Conservation (phyloP, 1,140 invertebrate species). For the Diabrotica virgifera region DNA sequence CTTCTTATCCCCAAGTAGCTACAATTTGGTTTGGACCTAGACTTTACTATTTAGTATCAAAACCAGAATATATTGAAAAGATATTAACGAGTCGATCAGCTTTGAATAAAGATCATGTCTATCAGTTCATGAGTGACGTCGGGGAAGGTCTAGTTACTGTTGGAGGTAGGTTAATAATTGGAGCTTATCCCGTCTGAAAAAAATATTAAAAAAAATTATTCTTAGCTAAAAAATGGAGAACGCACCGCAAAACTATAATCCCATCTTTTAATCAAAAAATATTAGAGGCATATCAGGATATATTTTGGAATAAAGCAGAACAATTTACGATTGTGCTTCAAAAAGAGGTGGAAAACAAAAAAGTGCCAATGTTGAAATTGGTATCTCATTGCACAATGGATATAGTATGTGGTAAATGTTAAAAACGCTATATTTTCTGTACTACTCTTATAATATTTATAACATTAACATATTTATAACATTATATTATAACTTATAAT, state of each 20-base stretch:
- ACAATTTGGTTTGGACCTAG: constrained; percentile 8
- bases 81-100: constrained; percentile 7
- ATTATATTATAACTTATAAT: no score
- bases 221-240: constrained; percentile 65
- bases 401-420: constrained; percentile 72
- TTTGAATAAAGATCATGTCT: constrained; percentile 9
- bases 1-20: background rate
- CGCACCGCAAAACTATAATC: constrained; percentile 66
- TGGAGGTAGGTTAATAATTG: constrained; percentile 8
- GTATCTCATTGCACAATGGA: constrained; percentile 69
- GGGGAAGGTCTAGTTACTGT: constrained; percentile 7
- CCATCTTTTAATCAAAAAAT: constrained; percentile 77
- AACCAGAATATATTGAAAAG: constrained; percentile 16
- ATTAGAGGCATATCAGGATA: constrained; percentile 67
- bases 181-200: no score
- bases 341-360: constrained; percentile 44
- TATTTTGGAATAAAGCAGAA: constrained; percentile 65
- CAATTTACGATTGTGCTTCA: constrained; percentile 58
- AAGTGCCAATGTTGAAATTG: constrained; percentile 62
- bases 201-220: no score
- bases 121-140: background rate
- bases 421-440: no score
- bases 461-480: no score
- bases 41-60: constrained; percentile 4
- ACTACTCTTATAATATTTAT: no score